Evolutionary conservation across 2,888 invertebrate genomes (phyloP).

Genomic region (Cryptocheilus praepositus): DNA sequence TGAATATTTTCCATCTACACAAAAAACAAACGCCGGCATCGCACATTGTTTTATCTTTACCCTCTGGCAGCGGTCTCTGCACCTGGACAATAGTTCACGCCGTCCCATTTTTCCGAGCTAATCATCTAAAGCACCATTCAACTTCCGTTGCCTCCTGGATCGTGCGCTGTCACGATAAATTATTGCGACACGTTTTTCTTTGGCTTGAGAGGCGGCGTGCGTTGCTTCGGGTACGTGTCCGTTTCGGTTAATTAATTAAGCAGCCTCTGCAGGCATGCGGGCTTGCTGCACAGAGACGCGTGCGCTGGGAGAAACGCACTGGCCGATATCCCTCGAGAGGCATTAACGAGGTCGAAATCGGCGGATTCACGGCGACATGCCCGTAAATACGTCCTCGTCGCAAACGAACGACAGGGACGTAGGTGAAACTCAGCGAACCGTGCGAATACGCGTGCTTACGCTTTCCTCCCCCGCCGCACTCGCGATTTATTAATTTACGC

Average conservation of each 20-base stretch:
- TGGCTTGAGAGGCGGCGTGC: too few relatives aligned
- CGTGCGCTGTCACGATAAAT: too few relatives aligned
- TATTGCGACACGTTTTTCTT: too few relatives aligned
- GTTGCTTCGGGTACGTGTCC: neutral
- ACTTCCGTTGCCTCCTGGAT: too few relatives aligned
- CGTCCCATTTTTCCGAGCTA: too few relatives aligned
- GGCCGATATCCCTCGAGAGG: constrained; percentile 7
- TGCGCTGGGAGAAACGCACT: neutral
- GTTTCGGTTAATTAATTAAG: constrained; percentile 8
- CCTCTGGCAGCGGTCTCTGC: too few relatives aligned
- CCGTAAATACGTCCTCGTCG: constrained; percentile 7
- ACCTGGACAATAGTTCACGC: too few relatives aligned
- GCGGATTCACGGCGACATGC: constrained; percentile 40
- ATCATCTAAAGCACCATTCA: too few relatives aligned
- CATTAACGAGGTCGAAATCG: constrained; percentile 43
- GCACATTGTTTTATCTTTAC: too few relatives aligned
- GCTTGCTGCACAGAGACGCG: neutral
- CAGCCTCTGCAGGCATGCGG: neutral
- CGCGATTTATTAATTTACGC: constrained; percentile 46
- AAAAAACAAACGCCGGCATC: too few relatives aligned
- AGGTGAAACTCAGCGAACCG: neutral
- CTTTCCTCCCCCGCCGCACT: constrained; percentile 26
- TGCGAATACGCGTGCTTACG: constrained; percentile 21
- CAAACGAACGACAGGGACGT: constrained; percentile 6
- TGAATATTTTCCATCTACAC: too few relatives aligned